phyloP scores from a whole-genome alignment of 35 echinoderm and acorn worm genomes.

The Acanthaster planci region DNA sequence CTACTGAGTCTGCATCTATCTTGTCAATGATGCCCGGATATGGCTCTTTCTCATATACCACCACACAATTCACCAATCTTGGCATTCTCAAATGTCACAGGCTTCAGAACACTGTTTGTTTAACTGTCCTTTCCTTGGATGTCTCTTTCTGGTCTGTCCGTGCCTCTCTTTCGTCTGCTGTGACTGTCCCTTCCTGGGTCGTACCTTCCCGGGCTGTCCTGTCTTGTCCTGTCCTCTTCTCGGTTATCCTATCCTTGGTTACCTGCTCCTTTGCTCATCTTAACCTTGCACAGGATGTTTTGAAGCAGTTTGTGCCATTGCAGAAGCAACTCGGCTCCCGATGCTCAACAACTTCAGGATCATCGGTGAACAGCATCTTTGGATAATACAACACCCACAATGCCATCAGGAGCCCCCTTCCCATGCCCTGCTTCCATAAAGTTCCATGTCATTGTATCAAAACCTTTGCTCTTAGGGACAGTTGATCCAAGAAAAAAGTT shows the following conservation, averaged over 20 bases:
- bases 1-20: constrained; percentile 36
- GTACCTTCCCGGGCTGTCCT: too few relatives aligned
- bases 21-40: constrained; percentile 33
- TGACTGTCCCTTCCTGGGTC: neutral
- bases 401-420: constrained; percentile 53
- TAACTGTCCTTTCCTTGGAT: neutral
- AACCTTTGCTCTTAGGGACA: constrained; percentile 21
- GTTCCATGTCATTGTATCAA: constrained; percentile 23
- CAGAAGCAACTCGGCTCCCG: constrained; percentile 27
- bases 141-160: neutral
- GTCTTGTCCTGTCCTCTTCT: neutral
- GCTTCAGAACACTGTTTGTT: constrained; percentile 9
- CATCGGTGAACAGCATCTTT: constrained; percentile 32
- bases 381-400: constrained; percentile 27
- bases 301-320: constrained; percentile 23
- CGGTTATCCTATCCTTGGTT: neutral
- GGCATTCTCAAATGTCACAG: constrained; percentile 8
- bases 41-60: constrained; percentile 27
- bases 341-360: neutral
- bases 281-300: neutral
- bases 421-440: constrained; percentile 50
- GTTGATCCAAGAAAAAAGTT: constrained; percentile 53
- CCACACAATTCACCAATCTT: constrained; percentile 30
- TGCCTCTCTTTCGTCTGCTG: neutral
- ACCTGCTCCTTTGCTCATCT: neutral